These are phyloP conservation scores for Seriola aureovittata DNA, from an alignment of 2,113 vertebrate species.

Conservation along the genomic window DNA sequence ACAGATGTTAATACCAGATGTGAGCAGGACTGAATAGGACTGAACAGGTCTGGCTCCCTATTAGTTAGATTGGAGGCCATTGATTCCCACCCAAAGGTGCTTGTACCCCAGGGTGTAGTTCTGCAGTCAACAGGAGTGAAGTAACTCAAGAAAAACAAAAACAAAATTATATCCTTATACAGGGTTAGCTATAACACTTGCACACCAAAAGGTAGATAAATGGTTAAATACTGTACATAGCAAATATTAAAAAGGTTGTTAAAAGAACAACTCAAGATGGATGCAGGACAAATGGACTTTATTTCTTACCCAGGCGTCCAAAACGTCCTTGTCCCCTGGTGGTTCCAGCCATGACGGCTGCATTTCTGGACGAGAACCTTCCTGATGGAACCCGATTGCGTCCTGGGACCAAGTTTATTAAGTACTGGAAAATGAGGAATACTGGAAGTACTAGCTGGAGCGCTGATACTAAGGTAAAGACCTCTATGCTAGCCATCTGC, in stretches of 20 bases:
- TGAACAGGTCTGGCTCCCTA: too few species aligned
- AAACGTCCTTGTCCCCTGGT: conserved; percentile 88
- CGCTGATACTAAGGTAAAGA: conserved; percentile 89
- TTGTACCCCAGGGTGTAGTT: too few species aligned
- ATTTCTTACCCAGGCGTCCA: conserved; percentile 81
- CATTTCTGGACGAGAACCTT: conserved; percentile 96
- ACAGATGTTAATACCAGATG: too few species aligned
- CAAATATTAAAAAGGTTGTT: not conserved
- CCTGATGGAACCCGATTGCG: conserved; percentile 94
- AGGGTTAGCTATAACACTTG: too few species aligned
- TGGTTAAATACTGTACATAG: too few species aligned
- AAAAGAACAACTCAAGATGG: not conserved
- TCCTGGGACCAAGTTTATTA: conserved; percentile 94
- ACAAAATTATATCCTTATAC: too few species aligned
- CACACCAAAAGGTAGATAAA: too few species aligned
- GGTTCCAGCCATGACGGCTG: conserved; percentile 90
- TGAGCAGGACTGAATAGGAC: too few species aligned
- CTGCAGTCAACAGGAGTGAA: too few species aligned
- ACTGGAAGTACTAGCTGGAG: conserved; percentile 93
- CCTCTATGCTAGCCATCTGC: not conserved
- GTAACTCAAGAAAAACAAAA: too few species aligned
- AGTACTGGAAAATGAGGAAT: conserved; percentile 98
- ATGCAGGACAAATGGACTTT: not conserved
- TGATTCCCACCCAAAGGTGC: too few species aligned
- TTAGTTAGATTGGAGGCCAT: too few species aligned